Evolutionary conservation across 2,113 vertebrate species (phyloP).

Genomic region (Festucalex cinctus): DNA sequence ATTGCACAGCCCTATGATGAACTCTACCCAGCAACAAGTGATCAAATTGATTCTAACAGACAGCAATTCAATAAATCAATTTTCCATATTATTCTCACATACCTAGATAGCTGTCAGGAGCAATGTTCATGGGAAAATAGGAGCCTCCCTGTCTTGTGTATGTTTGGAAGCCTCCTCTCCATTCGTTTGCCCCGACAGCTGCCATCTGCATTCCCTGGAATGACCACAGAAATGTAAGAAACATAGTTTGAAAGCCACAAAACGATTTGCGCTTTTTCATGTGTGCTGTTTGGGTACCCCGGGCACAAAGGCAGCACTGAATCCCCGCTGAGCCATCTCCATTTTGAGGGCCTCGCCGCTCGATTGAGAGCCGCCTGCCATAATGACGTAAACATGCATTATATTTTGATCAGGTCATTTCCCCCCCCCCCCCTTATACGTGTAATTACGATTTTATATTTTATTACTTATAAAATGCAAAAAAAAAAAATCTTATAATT

Average conservation of each 20-base stretch:
- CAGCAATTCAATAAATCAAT: too few relatives aligned
- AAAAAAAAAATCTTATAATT: too few relatives aligned
- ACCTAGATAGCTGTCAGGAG: slow-evolving; percentile 67
- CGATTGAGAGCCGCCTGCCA: slow-evolving; percentile 62
- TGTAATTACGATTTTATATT: too few relatives aligned
- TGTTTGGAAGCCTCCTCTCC: slow-evolving; percentile 60
- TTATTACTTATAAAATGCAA: too few relatives aligned
- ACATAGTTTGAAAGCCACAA: too few relatives aligned
- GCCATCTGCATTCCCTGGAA: slow-evolving; percentile 38
- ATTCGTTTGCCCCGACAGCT: slow-evolving; percentile 64
- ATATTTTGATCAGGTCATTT: too few relatives aligned
- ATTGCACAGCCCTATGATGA: too few relatives aligned
- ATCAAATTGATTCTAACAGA: too few relatives aligned
- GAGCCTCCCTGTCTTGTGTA: background rate
- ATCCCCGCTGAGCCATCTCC: slow-evolving; percentile 71
- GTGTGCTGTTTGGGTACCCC: slow-evolving; percentile 27
- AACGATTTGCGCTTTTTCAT: too few relatives aligned
- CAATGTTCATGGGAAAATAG: background rate
- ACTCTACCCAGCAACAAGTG: too few relatives aligned
- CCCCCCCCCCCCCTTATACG: too few relatives aligned
- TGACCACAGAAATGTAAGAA: too few relatives aligned
- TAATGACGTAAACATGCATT: background rate
- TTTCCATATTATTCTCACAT: background rate
- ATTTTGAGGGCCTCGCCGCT: slow-evolving; percentile 54
- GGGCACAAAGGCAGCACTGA: slow-evolving; percentile 46